Conservation (phyloP, 2,797 vertebrate genomes). For the Choloepus didactylus region DNA sequence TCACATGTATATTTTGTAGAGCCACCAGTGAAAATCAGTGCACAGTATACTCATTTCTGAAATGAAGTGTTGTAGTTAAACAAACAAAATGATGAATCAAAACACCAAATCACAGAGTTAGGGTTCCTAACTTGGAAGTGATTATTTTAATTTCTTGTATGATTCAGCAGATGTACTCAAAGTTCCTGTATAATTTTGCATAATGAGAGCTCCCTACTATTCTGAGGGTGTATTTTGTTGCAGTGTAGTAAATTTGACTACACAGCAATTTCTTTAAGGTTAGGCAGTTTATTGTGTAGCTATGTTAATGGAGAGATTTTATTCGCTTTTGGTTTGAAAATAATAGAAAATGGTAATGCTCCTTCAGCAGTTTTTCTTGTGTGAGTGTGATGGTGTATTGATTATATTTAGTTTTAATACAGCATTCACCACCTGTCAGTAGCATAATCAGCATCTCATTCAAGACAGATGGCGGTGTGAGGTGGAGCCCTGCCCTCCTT, state of each 20-base stretch:
- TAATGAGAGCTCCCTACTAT: neutral
- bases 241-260: neutral
- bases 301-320: neutral
- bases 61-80: neutral
- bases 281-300: neutral
- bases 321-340: slow-evolving; percentile 31
- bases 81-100: neutral
- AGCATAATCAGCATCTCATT: neutral
- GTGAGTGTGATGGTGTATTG: neutral
- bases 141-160: slow-evolving; percentile 5
- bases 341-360: neutral
- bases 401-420: neutral
- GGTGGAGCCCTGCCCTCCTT: neutral
- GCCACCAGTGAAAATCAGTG: neutral
- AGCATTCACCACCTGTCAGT: neutral
- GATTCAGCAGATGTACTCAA: neutral
- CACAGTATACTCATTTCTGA: neutral
- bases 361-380: neutral
- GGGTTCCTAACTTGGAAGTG: neutral
- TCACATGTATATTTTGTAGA: neutral
- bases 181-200: neutral
- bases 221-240: neutral
- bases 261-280: neutral
- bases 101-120: neutral
- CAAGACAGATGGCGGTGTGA: neutral